These are phyloP conservation scores for Periophthalmus magnuspinnatus DNA, from an alignment of 2,797 vertebrate genomes.

Conservation along the genomic window DNA sequence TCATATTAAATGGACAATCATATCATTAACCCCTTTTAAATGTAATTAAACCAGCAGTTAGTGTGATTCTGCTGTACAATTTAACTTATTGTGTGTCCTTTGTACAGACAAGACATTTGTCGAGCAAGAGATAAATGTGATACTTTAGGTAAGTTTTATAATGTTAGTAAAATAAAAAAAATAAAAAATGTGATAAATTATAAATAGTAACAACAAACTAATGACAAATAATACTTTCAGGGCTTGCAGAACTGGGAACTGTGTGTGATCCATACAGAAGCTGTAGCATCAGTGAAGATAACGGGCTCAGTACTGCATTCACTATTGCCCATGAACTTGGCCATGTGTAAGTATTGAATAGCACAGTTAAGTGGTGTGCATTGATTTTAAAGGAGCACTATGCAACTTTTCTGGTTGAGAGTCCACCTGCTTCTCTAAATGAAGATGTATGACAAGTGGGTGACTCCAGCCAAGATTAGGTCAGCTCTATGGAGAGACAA, in stretches of 20 bases:
- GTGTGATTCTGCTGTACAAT: background rate
- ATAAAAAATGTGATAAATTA: background rate
- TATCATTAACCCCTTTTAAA: no score
- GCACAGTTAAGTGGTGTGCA: background rate
- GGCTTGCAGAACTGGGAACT: conserved; percentile 95
- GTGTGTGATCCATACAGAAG: conserved; percentile 97
- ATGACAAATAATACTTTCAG: conserved; percentile 60
- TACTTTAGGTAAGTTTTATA: conserved; percentile 86
- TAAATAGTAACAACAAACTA: conserved; percentile 5
- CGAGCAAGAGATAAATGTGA: conserved; percentile 97
- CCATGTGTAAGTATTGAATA: conserved; percentile 88
- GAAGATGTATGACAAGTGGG: no score
- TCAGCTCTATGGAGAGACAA: no score
- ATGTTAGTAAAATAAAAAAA: background rate
- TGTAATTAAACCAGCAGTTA: background rate
- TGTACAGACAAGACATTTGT: conserved; percentile 94
- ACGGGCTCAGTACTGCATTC: conserved; percentile 95
- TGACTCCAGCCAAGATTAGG: no score
- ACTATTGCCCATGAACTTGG: conserved; percentile 98
- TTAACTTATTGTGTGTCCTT: conserved; percentile 36
- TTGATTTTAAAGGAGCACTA: no score
- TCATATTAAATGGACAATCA: no score
- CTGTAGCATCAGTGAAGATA: conserved; percentile 98
- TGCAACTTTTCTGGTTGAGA: no score
- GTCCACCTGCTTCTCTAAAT: no score